Base-by-base conservation (phyloP, 2,888 invertebrate species). In the Lepeophtheirus nordmannii region DNA sequence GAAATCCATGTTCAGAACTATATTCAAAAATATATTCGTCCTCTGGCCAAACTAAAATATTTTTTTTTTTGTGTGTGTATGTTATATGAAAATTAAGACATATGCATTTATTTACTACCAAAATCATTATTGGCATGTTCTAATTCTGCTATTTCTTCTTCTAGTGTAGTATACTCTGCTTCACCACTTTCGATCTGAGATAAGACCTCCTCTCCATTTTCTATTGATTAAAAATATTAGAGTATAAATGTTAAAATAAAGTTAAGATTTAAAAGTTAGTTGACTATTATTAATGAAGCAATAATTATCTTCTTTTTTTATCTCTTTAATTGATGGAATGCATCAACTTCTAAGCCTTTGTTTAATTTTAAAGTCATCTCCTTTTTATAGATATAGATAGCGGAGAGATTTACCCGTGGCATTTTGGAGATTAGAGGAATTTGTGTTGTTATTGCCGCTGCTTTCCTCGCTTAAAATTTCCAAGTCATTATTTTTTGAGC, bases 21-120 rank as follows among this genome's bases (percentile, higher is more conserved):
- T 97, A 98, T 76, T 98, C 98, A 1, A 97, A 87, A 61, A 97
- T 94, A 75, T 96, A 96, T 73, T 91, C 89, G 72, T 94, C 92
- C 72, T 90, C 89, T 75, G 82, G 77, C 81, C 82, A 82, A 63
- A 81, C 78, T 77, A 72, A 58, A 67, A 65, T 5, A 46, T 17
- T 5, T 46, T 46, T 5, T 2, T 46, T 5, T 46, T 46, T 46
- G 8, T 14, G 8, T 14, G 8, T 46, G 5, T 46, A 17, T 46
- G 8, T 46, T 5, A 5, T n/a, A 17, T 3, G 2, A 14, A n/a
- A 46, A 46, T 17, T 46, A 8, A 41, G 10, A 11, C 41, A 11
- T 10, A 41, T 41, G 11, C 14, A 10, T 41, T 14, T 46, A 14
- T 46, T 5, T 5, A 2, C 17, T 46, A 46, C 53, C 17, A n/a